Evolutionary conservation across 1,140 invertebrate species (phyloP).

Genomic region (Aphaenogaster rudis): DNA sequence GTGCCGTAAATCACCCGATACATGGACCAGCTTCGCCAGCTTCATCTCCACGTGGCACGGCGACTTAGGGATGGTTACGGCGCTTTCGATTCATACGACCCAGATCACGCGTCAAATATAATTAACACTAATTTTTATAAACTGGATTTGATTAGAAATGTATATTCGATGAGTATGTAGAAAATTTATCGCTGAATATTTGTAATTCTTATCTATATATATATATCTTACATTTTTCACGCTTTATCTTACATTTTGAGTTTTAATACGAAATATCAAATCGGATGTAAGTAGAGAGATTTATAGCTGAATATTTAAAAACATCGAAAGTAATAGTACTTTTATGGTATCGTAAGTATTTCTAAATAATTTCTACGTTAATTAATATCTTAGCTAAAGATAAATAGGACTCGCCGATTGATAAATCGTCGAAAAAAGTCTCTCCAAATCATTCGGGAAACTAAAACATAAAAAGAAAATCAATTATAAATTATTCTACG

Average conservation of each 20-base stretch:
- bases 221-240: background rate
- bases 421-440: background rate
- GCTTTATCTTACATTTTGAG: no score
- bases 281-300: background rate
- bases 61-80: constrained; percentile 4
- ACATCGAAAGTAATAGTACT: background rate
- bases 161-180: background rate
- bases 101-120: background rate
- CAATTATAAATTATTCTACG: background rate
- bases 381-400: background rate
- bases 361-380: background rate
- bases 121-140: background rate
- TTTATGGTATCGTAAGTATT: background rate
- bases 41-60: constrained; percentile 68
- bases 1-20: constrained; percentile 71
- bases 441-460: background rate
- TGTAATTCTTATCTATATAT: background rate
- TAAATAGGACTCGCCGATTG: background rate
- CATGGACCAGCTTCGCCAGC: constrained; percentile 38
- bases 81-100: background rate
- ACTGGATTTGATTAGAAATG: background rate
- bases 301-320: background rate
- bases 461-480: background rate
- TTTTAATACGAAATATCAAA: constrained; percentile 20
- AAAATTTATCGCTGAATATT: background rate